Evolutionary conservation across 2,888 invertebrate genomes (phyloP).

Genomic region (Papilio protenor): DNA sequence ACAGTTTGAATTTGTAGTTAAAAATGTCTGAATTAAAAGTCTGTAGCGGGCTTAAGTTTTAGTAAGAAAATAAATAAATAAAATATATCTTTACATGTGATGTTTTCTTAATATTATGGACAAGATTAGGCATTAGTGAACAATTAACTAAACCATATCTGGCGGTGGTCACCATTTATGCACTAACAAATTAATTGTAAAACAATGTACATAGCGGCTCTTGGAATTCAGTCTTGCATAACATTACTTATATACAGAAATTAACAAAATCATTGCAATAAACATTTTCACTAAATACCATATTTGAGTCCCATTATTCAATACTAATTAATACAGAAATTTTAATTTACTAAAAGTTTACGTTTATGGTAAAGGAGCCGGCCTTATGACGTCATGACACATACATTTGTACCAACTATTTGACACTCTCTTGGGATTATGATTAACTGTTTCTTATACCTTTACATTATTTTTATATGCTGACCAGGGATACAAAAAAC

Average conservation of each 20-base stretch:
- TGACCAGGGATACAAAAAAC: background rate
- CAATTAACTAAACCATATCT: conserved; percentile 52
- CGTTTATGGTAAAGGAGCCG: conserved; percentile 70
- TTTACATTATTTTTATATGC: background rate
- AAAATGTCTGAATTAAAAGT: no score
- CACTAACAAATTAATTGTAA: conserved; percentile 39
- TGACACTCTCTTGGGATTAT: conserved; percentile 25
- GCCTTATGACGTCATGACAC: conserved; percentile 63
- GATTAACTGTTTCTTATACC: background rate
- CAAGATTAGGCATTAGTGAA: conserved; percentile 81
- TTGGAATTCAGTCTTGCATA: conserved; percentile 77
- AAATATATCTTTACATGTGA: conserved; percentile 76
- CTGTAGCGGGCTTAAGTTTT: conserved; percentile 53
- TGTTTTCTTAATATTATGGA: conserved; percentile 75
- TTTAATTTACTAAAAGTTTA: conserved; percentile 65
- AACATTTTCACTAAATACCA: conserved; percentile 78
- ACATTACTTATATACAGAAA: conserved; percentile 72
- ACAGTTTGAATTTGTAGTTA: no score
- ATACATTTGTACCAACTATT: conserved; percentile 63
- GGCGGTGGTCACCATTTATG: conserved; percentile 29
- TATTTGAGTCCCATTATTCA: conserved; percentile 81
- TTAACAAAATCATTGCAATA: conserved; percentile 64
- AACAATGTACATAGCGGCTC: conserved; percentile 55
- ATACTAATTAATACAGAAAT: conserved; percentile 75
- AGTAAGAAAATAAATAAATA: conserved; percentile 76